Conservation (phyloP, 2,888 invertebrate species). For the Xylota sylvarum region DNA sequence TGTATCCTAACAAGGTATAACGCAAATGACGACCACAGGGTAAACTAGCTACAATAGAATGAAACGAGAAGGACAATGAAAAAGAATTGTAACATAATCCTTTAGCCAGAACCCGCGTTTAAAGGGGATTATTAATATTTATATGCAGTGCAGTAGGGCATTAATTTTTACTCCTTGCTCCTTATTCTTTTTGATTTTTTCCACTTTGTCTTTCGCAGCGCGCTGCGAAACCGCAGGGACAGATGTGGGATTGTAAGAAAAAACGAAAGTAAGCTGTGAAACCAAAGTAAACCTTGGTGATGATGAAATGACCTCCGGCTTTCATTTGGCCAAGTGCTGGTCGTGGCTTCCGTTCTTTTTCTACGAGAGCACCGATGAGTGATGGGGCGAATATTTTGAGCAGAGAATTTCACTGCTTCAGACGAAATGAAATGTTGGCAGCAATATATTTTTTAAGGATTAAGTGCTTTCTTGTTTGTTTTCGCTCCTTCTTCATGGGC, state of each 20-base stretch:
- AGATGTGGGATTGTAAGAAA: constrained; percentile 49
- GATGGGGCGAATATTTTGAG: constrained; percentile 18
- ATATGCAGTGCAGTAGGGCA: constrained; percentile 70
- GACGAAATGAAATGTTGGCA: constrained; percentile 58
- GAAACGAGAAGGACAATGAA: background rate
- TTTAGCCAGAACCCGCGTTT: constrained; percentile 42
- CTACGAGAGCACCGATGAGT: constrained; percentile 34
- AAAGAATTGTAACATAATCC: constrained; percentile 34
- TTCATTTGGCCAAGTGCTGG: constrained; percentile 33
- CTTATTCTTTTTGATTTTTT: constrained; percentile 15
- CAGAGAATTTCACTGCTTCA: constrained; percentile 26
- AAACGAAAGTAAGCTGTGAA: constrained; percentile 63
- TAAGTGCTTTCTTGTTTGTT: constrained; percentile 41
- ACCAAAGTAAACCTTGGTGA: constrained; percentile 59
- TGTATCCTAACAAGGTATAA: constrained; percentile 13
- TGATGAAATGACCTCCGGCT: constrained; percentile 53
- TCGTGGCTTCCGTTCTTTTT: constrained; percentile 13
- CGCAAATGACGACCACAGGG: constrained; percentile 13
- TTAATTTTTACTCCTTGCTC: constrained; percentile 39
- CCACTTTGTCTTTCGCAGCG: constrained; percentile 43
- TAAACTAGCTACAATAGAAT: constrained; percentile 1
- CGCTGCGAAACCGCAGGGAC: background rate
- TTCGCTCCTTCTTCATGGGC: background rate
- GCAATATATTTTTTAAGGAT: constrained; percentile 52
- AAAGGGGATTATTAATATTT: constrained; percentile 74